Percentiles rank a stretch among this genome's conserved stretches.
Conservation (phyloP, 2,888 invertebrate species). For the Rotaria socialis region DNA sequence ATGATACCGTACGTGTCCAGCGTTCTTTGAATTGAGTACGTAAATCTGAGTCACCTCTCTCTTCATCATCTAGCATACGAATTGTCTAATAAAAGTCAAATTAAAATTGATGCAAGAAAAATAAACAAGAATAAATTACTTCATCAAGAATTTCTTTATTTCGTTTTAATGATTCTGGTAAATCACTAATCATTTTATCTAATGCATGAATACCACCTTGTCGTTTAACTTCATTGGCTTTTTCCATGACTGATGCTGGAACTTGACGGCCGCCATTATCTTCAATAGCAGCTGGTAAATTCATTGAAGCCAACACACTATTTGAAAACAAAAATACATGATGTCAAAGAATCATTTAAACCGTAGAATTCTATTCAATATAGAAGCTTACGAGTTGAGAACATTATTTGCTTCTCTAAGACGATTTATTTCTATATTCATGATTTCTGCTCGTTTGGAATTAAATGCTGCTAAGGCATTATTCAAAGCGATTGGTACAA, state of each 20-base stretch:
- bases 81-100: slow-evolving; percentile 54
- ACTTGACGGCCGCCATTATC: slow-evolving; percentile 67
- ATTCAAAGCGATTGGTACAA: slow-evolving; percentile 85
- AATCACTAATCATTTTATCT: slow-evolving; percentile 72
- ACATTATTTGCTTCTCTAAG: slow-evolving; percentile 84
- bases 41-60: slow-evolving; percentile 79
- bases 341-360: too few species aligned
- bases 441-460: slow-evolving; percentile 77
- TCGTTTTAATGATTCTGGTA: slow-evolving; percentile 81
- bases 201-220: slow-evolving; percentile 74
- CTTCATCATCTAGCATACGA: slow-evolving; percentile 78
- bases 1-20: slow-evolving; percentile 84
- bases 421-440: slow-evolving; percentile 76
- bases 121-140: slow-evolving; percentile 55
- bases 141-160: slow-evolving; percentile 92
- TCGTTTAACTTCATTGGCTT: slow-evolving; percentile 72
- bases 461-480: slow-evolving; percentile 81
- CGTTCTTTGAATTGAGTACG: slow-evolving; percentile 82
- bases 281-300: slow-evolving; percentile 93
- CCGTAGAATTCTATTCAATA: too few species aligned
- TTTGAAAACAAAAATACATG: slow-evolving; percentile 52
- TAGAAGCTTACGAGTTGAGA: slow-evolving; percentile 71
- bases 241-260: slow-evolving; percentile 81
- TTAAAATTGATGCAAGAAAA: slow-evolving; percentile 52
- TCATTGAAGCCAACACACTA: slow-evolving; percentile 76